Evolutionary conservation across 2,888 invertebrate species (phyloP), one percentile per base, ranked within the genome.

Genomic region (Atrina japonica): DNA sequence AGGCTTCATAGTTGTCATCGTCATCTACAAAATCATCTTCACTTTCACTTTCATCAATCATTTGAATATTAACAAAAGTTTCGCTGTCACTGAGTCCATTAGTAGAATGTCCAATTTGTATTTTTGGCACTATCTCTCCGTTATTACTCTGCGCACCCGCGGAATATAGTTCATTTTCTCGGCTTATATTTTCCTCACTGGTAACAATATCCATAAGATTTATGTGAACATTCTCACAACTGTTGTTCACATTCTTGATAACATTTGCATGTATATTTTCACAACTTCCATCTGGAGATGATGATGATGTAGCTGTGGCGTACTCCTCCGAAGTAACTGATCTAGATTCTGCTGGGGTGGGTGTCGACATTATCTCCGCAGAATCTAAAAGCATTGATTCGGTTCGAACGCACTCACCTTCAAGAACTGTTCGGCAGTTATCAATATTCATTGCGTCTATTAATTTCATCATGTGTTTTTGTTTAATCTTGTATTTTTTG

Each of bases 401-500:
- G 78, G 95, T 94, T 94, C 95, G 91, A 94, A 95, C 18, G 94
- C 94, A 89, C 56, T 90, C 89, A 2, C 85, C 85, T 50, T 89
- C 89, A 30, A 89, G 82, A n/a, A 85, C 84, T 6, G 83, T 80
- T 47, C 83, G 94, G 88, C 98, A 98, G 91, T 97, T 97, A 90
- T 97, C 97, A 88, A 97, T 94, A 91, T 97, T 96, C 84, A 98
- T 92, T 90, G 97, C 97, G 91, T 98, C 98, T 68, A 98, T 91
- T 6, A 98, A 95, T 90, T 97, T 97, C 92, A 97, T 96, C 61
- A 98, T 92, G 14, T 97, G 96, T 91, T 97, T 96, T 90, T 98
- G 98, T 91, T 98, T 97, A 88, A 97, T 96, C 91, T 97, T 97
- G 93, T 96, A 97, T 11, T 97, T 96, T 90, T 97, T 97, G 35